A percentile compares a stretch with the other conserved stretches of the same genome.
Evolutionary conservation across 1,140 invertebrate species (phyloP).

Genomic region (Helicorthomorpha holstii): DNA sequence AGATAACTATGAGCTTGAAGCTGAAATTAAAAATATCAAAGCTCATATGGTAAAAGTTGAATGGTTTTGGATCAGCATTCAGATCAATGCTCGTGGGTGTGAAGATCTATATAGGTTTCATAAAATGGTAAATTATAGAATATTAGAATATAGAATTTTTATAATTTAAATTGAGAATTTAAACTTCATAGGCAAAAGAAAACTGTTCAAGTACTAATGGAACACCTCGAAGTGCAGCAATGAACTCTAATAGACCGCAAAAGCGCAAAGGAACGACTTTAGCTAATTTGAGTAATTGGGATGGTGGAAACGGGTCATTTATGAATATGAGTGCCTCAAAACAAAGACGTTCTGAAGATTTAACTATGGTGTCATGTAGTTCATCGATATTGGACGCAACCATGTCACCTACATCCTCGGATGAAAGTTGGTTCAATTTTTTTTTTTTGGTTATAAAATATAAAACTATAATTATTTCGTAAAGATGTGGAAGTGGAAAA

Average conservation of each 20-base stretch:
- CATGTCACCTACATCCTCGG: neutral
- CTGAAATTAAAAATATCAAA: conserved; percentile 28
- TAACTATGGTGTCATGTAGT: neutral
- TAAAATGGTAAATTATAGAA: neutral
- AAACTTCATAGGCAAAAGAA: conserved; percentile 7
- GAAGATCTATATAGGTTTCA: conserved; percentile 61
- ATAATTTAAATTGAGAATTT: conserved; percentile 4
- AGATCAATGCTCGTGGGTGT: conserved; percentile 80
- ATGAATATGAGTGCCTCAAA: too few species aligned
- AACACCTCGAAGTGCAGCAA: conserved; percentile 7
- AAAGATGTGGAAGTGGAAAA: too few species aligned
- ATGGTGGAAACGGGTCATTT: too few species aligned
- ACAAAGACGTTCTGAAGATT: neutral
- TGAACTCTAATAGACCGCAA: conserved; percentile 8
- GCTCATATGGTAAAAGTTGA: conserved; percentile 63
- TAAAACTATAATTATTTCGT: too few species aligned
- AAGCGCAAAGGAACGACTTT: conserved; percentile 12
- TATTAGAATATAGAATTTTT: conserved; percentile 7
- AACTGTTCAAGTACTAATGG: conserved; percentile 5
- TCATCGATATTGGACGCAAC: neutral
- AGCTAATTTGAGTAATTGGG: conserved; percentile 10
- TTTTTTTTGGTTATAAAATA: too few species aligned
- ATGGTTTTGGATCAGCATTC: conserved; percentile 96
- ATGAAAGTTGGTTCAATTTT: too few species aligned
- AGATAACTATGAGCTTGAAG: conserved; percentile 13